A percentile compares a stretch with the other conserved stretches of the same genome.
Evolutionary conservation across 1,140 invertebrate species (phyloP).

Genomic region (Aporrectodea caliginosa): DNA sequence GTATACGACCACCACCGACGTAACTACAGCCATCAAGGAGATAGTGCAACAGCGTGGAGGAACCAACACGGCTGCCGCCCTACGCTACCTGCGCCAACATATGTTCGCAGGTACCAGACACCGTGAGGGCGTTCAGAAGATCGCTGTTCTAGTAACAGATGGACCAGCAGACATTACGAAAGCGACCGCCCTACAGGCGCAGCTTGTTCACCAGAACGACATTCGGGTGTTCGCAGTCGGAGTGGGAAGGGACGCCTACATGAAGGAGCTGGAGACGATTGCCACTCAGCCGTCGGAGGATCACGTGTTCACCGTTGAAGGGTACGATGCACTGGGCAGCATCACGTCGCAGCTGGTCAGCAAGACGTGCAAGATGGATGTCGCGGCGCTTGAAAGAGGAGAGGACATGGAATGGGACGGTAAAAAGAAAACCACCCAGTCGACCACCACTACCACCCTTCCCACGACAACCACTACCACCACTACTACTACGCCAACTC

Average conservation of each 20-base stretch:
- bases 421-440: not conserved
- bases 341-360: too few species aligned
- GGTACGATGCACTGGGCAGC: too few species aligned
- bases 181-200: slow-evolving; percentile 19
- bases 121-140: not conserved
- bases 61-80: not conserved
- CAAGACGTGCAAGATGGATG: too few species aligned
- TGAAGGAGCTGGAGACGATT: slow-evolving; percentile 25
- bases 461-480: not conserved
- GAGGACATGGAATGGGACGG: not conserved
- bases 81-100: not conserved
- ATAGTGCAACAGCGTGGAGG: not conserved
- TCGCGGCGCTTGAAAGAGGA: not conserved
- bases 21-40: not conserved
- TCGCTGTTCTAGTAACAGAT: not conserved
- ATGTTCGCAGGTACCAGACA: too few species aligned
- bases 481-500: not conserved
- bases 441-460: not conserved
- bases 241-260: slow-evolving; percentile 17
- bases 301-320: slow-evolving; percentile 16
- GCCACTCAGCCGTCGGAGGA: slow-evolving; percentile 26
- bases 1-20: not conserved
- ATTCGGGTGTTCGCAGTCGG: slow-evolving; percentile 34
- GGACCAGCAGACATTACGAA: not conserved
- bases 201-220: not conserved